These are phyloP conservation scores for Nomada fabriciana DNA, from an alignment of 2,888 invertebrate genomes.

Conservation along the genomic window DNA sequence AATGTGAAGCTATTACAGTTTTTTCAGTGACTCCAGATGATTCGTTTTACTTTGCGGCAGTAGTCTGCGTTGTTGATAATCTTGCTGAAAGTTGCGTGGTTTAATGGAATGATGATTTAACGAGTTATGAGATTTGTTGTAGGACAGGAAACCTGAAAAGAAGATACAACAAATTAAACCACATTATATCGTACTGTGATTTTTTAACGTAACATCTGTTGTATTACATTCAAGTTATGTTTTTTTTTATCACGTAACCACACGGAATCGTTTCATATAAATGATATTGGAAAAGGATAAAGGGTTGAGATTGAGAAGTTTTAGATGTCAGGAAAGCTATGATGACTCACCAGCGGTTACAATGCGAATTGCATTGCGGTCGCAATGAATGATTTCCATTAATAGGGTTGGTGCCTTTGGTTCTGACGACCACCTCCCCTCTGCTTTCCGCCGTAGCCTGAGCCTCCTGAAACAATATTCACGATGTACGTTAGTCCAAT, in stretches of 20 bases:
- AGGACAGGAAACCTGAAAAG: conserved; percentile 81
- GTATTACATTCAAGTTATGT: background rate
- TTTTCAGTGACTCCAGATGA: conserved; percentile 73
- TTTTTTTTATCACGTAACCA: background rate
- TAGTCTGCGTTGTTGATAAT: conserved; percentile 79
- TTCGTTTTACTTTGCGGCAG: conserved; percentile 78
- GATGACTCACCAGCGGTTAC: conserved; percentile 83
- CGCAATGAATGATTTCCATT: conserved; percentile 84
- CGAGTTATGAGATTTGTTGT: conserved; percentile 81
- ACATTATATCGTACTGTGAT: background rate
- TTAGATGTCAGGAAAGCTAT: conserved; percentile 62
- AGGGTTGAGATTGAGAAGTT: conserved; percentile 40
- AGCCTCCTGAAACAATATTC: conserved; percentile 85
- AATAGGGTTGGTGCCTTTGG: conserved; percentile 96
- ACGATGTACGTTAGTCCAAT: conserved; percentile 79
- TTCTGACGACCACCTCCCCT: conserved; percentile 89
- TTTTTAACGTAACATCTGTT: background rate
- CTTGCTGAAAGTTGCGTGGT: conserved; percentile 77
- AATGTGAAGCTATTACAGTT: conserved; percentile 75
- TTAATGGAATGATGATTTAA: conserved; percentile 84
- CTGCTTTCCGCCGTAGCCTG: conserved; percentile 93
- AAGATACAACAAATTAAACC: conserved; percentile 58
- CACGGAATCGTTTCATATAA: conserved; percentile 22
- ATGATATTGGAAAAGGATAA: conserved; percentile 57
- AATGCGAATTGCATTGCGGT: conserved; percentile 82